phyloP scores from a whole-genome alignment of 2,113 vertebrate genomes.

The Pluvianellus socialis region DNA sequence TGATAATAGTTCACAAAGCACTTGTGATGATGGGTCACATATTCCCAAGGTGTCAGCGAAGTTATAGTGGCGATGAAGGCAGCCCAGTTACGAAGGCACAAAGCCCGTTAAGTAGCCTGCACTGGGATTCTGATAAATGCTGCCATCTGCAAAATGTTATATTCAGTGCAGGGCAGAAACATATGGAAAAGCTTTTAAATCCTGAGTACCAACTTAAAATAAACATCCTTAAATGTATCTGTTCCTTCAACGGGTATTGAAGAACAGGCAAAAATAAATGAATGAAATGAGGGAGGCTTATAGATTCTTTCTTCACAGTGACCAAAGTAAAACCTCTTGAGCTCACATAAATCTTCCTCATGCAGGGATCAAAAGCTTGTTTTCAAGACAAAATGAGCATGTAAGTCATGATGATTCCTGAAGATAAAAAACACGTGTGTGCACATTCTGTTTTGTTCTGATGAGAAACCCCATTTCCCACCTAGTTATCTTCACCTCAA shows the following conservation, averaged over 20 bases:
- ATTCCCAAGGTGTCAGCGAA: neutral
- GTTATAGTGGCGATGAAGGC: neutral
- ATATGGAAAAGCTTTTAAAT: slow-evolving; percentile 62
- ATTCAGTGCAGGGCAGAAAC: slow-evolving; percentile 44
- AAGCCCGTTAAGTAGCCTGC: slow-evolving; percentile 38
- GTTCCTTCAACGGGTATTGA: slow-evolving; percentile 19
- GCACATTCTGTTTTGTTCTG: neutral
- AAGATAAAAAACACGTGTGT: neutral
- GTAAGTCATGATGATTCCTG: neutral
- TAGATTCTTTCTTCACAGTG: neutral
- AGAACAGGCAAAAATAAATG: slow-evolving; percentile 38
- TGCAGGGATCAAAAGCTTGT: neutral
- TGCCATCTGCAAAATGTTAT: slow-evolving; percentile 64
- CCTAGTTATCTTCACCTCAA: neutral
- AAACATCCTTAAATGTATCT: slow-evolving; percentile 49
- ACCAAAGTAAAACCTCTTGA: slow-evolving; percentile 18
- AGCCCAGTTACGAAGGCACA: neutral
- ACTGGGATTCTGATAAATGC: slow-evolving; percentile 54
- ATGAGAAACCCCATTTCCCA: neutral
- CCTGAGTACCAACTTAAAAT: slow-evolving; percentile 40
- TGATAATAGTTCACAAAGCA: neutral
- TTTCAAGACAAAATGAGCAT: neutral
- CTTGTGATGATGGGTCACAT: neutral
- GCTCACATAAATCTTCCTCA: neutral
- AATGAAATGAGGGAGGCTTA: slow-evolving; percentile 31